Percentiles rank a stretch among this genome's conserved stretches.
phyloP scores from a whole-genome alignment of 2,113 vertebrate genomes.

The Etheostoma cragini region DNA sequence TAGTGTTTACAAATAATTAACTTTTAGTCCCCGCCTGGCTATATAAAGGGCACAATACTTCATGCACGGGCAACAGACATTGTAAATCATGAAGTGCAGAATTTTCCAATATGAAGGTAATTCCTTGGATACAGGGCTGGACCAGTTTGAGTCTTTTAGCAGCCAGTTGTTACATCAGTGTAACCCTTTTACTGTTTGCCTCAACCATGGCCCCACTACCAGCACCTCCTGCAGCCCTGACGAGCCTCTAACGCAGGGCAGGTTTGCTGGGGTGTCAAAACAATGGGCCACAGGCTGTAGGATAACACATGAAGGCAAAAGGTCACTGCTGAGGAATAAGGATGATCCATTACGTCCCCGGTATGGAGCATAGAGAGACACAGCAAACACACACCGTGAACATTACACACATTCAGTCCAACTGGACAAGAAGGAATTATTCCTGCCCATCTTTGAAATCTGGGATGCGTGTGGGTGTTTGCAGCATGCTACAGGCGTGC shows the following conservation, averaged over 20 bases:
- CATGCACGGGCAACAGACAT: too few species aligned
- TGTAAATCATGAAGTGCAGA: too few species aligned
- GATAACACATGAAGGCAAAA: constrained; percentile 23
- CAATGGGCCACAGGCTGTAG: constrained; percentile 27
- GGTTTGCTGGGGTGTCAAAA: constrained; percentile 40
- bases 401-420: constrained; percentile 18
- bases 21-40: too few species aligned
- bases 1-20: too few species aligned
- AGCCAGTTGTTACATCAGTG: background rate
- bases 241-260: constrained; percentile 26
- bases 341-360: constrained; percentile 18
- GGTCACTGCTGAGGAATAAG: constrained; percentile 32
- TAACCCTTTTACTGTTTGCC: constrained; percentile 3
- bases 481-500: constrained; percentile 49
- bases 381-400: constrained; percentile 9
- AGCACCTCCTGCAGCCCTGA: constrained; percentile 14
- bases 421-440: constrained; percentile 46
- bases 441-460: constrained; percentile 45
- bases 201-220: background rate
- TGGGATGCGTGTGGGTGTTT: constrained; percentile 55
- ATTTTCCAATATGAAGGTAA: too few species aligned
- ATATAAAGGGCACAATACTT: too few species aligned
- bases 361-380: background rate
- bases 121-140: too few species aligned
- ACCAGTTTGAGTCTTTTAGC: background rate